A percentile compares a stretch with the other conserved stretches of the same genome.
These are phyloP conservation scores for Lapara coniferarum DNA, from an alignment of 2,888 invertebrate species.

Conservation along the genomic window DNA sequence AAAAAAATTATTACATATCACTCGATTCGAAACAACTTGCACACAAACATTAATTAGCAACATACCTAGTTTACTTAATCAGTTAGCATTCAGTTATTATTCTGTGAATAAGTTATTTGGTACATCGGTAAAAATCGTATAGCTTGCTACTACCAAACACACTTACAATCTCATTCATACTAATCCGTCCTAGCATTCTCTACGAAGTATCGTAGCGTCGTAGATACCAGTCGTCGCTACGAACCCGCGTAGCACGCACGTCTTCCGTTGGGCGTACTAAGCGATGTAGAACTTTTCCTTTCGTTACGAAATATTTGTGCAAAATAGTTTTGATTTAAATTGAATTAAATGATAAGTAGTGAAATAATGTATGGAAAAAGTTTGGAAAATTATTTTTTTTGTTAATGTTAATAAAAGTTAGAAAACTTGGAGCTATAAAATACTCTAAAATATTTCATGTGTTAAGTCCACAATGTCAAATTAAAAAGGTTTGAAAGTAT, in stretches of 20 bases:
- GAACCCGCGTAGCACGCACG: constrained; percentile 37
- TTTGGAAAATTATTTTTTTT: neutral
- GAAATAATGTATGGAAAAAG: too few relatives aligned
- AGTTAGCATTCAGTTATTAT: too few relatives aligned
- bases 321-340: neutral
- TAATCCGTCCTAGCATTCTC: neutral
- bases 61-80: too few relatives aligned
- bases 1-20: too few relatives aligned
- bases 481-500: neutral
- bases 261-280: constrained; percentile 1
- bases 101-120: too few relatives aligned
- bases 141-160: neutral
- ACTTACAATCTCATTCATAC: neutral
- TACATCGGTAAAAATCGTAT: neutral
- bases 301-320: neutral
- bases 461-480: constrained; percentile 12
- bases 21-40: too few relatives aligned
- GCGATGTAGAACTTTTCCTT: constrained; percentile 6
- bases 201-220: constrained; percentile 14
- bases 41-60: too few relatives aligned
- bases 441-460: neutral
- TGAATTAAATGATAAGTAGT: neutral
- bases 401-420: neutral
- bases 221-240: constrained; percentile 38
- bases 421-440: too few relatives aligned